Evolutionary conservation across 2,113 vertebrate species (phyloP).

Genomic region (Lasiurus cinereus): DNA sequence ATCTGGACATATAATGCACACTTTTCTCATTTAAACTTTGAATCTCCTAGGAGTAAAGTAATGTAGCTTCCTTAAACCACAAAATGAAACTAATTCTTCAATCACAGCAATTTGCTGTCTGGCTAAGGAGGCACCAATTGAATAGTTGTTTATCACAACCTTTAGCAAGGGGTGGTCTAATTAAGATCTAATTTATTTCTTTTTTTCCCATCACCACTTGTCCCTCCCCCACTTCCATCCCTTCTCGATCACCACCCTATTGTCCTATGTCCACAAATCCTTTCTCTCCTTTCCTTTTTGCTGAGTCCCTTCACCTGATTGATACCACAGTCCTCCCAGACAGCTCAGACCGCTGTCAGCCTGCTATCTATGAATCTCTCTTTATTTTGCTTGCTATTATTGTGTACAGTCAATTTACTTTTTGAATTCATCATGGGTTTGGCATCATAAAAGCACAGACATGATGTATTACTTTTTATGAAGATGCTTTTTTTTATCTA

Average conservation of each 20-base stretch:
- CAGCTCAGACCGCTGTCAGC: background rate
- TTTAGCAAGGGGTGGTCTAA: background rate
- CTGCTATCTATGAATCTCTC: background rate
- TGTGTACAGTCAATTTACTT: background rate
- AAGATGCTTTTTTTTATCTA: background rate
- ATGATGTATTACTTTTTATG: background rate
- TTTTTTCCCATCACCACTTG: background rate
- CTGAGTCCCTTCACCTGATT: background rate
- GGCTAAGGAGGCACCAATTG: background rate
- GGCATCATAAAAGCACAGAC: background rate
- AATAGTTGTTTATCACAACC: background rate
- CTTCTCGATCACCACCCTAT: background rate
- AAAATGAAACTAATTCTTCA: conserved; percentile 55
- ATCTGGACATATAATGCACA: background rate
- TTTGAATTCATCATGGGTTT: background rate
- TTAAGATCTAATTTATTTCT: conserved; percentile 2
- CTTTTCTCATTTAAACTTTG: conserved; percentile 49
- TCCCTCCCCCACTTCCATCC: background rate
- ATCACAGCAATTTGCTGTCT: background rate
- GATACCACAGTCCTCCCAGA: background rate
- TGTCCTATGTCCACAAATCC: background rate
- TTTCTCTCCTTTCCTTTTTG: background rate
- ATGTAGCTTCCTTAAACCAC: conserved; percentile 21
- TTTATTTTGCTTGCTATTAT: background rate
- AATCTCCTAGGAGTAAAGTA: conserved; percentile 5